Conservation (phyloP, 2,113 vertebrate genomes). For the Todiramphus chloris region DNA sequence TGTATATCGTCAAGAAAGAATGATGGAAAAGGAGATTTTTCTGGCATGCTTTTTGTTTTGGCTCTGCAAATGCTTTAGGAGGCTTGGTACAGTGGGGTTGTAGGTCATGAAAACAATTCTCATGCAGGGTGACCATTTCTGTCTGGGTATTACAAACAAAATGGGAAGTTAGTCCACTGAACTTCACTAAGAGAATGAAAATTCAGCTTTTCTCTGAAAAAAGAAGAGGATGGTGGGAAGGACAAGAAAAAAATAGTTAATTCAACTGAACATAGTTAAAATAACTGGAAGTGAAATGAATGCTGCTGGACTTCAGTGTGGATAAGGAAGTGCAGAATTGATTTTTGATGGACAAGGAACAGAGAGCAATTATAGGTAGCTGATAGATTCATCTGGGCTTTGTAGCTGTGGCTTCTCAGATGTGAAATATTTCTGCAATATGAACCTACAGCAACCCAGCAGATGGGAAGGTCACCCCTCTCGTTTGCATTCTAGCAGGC, state of each 20-base stretch:
- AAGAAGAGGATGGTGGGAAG: not conserved
- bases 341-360: not conserved
- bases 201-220: not conserved
- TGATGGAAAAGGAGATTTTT: not conserved
- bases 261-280: not conserved
- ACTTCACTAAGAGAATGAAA: not conserved
- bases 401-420: not conserved
- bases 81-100: not conserved
- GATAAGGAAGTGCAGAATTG: not conserved
- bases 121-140: not conserved
- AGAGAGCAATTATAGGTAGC: not conserved
- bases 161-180: not conserved
- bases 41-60: not conserved
- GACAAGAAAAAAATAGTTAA: not conserved
- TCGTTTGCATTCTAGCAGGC: not conserved
- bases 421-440: not conserved
- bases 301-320: not conserved
- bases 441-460: accelerated
- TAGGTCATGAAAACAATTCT: not conserved
- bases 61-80: not conserved
- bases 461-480: not conserved
- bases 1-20: not conserved
- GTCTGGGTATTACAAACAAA: not conserved
- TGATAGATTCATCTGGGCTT: not conserved
- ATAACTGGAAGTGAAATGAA: not conserved